Conservation (phyloP, 2,113 vertebrate genomes). For the Harpagus bidentatus region DNA sequence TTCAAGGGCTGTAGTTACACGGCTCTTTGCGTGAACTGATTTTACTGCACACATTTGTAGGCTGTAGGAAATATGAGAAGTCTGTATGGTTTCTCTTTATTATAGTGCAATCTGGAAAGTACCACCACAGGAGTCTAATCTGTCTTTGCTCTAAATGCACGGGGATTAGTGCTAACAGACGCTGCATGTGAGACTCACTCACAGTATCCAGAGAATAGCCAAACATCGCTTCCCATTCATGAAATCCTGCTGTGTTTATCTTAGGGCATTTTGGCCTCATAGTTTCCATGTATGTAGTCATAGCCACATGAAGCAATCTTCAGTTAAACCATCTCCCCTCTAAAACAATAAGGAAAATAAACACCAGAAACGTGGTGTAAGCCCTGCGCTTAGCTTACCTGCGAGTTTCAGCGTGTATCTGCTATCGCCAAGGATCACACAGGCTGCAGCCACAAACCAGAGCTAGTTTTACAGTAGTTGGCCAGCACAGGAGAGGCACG, state of each 20-base stretch:
- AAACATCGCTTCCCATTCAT: neutral
- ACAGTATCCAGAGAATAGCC: neutral
- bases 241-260: neutral
- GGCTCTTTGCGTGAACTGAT: neutral
- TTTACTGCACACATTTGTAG: neutral
- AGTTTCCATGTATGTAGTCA: neutral
- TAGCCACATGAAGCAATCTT: neutral
- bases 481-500: neutral
- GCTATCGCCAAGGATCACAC: neutral
- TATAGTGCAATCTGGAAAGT: neutral
- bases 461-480: neutral
- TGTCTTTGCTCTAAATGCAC: neutral
- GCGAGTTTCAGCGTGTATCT: neutral
- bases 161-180: neutral
- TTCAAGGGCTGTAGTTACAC: neutral
- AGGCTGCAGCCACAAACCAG: neutral
- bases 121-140: neutral
- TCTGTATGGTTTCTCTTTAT: neutral
- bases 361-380: neutral
- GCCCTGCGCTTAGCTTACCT: neutral
- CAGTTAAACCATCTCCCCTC: neutral
- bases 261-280: neutral
- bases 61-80: neutral
- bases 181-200: neutral
- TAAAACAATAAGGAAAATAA: neutral